Percentiles rank a stretch among this genome's conserved stretches.
Evolutionary conservation across 2,113 vertebrate genomes (phyloP).

Genomic region (Proterorhinus semilunaris): DNA sequence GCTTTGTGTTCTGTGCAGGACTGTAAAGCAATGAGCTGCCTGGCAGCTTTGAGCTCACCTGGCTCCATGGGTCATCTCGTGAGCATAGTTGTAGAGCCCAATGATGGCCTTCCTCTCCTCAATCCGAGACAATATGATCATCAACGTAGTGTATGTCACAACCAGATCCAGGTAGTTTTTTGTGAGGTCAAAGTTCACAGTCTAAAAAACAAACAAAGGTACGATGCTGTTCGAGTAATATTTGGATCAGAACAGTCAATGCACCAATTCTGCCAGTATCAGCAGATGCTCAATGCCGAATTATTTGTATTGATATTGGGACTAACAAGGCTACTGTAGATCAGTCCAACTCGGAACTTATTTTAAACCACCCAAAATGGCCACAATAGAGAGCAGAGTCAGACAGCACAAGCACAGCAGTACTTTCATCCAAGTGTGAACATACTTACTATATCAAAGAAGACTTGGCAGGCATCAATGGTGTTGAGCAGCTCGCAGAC

Average conservation of each 20-base stretch:
- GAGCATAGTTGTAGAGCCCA: constrained; percentile 96
- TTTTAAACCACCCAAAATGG: too few relatives aligned
- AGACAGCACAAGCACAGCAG: not conserved
- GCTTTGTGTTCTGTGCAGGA: too few relatives aligned
- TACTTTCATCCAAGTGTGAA: not conserved
- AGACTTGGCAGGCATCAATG: constrained; percentile 97
- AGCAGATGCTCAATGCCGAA: too few relatives aligned
- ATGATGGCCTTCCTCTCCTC: constrained; percentile 99
- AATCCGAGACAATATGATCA: constrained; percentile 96
- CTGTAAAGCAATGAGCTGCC: not conserved
- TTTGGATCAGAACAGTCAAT: too few relatives aligned
- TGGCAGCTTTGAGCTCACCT: constrained; percentile 75
- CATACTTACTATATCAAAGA: constrained; percentile 97
- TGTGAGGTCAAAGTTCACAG: constrained; percentile 99
- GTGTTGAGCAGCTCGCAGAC: constrained; percentile 98
- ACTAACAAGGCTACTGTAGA: too few relatives aligned
- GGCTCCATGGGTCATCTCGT: constrained; percentile 98
- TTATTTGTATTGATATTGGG: too few relatives aligned
- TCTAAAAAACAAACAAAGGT: constrained; percentile 74
- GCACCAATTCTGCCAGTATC: too few relatives aligned
- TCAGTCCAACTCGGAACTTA: too few relatives aligned
- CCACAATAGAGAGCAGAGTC: not conserved
- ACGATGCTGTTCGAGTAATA: too few relatives aligned
- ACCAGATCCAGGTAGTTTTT: constrained; percentile 98
- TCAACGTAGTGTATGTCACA: constrained; percentile 96